Conservation (phyloP, 2,113 vertebrate genomes). For the Psilopsiagon aurifrons region DNA sequence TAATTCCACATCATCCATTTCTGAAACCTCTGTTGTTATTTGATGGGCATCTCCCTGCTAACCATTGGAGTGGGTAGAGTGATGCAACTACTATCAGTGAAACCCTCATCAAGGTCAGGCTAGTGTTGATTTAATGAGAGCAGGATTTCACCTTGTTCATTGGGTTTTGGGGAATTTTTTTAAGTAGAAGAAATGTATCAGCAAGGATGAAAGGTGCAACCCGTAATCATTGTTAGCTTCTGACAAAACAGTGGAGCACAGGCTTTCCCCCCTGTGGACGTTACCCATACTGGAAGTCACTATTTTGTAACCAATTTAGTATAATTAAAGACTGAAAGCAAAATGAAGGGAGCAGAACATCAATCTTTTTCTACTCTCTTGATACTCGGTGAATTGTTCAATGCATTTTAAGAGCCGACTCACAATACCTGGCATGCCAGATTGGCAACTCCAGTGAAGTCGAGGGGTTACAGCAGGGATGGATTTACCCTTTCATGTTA, state of each 20-base stretch:
- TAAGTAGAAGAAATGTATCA: neutral
- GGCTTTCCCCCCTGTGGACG: neutral
- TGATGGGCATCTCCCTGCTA: neutral
- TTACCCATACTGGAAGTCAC: neutral
- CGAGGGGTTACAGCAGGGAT: neutral
- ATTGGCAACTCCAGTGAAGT: neutral
- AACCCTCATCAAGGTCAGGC: neutral
- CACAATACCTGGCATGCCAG: neutral
- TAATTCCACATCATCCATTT: accelerated
- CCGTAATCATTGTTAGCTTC: neutral
- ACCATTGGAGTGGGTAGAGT: neutral
- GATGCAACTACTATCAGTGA: neutral
- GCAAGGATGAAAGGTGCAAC: neutral
- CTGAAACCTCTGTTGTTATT: neutral
- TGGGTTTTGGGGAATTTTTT: neutral
- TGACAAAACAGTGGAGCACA: neutral
- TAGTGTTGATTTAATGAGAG: neutral
- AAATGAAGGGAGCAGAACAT: neutral
- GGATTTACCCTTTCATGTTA: neutral
- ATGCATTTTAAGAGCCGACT: neutral
- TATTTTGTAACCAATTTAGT: neutral
- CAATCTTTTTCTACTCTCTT: neutral
- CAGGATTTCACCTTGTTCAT: neutral
- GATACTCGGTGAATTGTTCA: neutral
- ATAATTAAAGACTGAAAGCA: constrained; percentile 23